A percentile compares a stretch with the other conserved stretches of the same genome.
phyloP scores from a whole-genome alignment of 2,888 invertebrate species.

The Entomobrya proxima region DNA sequence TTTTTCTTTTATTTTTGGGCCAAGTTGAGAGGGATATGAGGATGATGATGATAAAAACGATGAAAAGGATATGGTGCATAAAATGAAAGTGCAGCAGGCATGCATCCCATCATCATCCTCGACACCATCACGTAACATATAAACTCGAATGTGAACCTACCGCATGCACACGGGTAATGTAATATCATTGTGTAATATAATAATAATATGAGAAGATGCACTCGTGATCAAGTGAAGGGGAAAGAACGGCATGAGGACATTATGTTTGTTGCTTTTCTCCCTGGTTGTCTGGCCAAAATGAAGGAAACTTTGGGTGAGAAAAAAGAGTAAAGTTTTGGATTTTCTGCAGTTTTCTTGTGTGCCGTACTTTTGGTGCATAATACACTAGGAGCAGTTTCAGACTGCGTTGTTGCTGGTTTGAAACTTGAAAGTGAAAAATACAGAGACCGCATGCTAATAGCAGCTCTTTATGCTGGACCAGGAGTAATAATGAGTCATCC shows the following conservation, averaged over 20 bases:
- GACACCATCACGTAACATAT: neutral
- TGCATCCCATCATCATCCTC: constrained; percentile 17
- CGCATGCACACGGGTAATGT: no score
- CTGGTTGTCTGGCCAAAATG: neutral
- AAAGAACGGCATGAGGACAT: neutral
- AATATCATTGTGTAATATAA: no score
- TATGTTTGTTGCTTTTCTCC: constrained; percentile 20
- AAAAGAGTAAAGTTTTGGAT: no score
- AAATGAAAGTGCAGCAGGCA: constrained; percentile 25
- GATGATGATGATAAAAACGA: constrained; percentile 19
- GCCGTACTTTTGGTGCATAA: no score
- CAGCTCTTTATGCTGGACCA: neutral
- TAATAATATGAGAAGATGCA: no score
- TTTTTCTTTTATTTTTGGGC: neutral
- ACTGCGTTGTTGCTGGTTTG: no score
- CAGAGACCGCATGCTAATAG: neutral
- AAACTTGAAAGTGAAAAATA: no score
- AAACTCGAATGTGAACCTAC: neutral
- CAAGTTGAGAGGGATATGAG: neutral
- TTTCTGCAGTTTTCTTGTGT: no score
- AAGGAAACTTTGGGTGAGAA: neutral
- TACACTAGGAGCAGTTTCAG: no score
- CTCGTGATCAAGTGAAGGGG: constrained; percentile 30
- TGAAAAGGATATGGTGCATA: constrained; percentile 20
- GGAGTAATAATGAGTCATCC: constrained; percentile 7